These are phyloP conservation scores for Pipa parva DNA, from an alignment of 2,113 vertebrate species.

Conservation along the genomic window DNA sequence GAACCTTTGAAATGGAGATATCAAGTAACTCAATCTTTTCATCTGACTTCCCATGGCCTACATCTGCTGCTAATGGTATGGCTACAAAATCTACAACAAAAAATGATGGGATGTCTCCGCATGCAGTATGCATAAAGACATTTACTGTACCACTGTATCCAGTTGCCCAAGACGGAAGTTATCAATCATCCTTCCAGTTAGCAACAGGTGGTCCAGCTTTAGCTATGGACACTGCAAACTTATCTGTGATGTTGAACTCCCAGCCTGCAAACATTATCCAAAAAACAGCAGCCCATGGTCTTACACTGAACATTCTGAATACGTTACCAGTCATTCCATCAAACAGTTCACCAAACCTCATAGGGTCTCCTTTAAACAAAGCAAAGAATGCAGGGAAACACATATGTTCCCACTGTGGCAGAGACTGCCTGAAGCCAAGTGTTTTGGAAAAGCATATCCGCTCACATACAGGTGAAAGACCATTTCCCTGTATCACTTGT, in stretches of 20 bases:
- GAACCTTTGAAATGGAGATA: conserved; percentile 54
- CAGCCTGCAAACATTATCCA: conserved; percentile 35
- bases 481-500: conserved; percentile 85
- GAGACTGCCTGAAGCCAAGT: conserved; percentile 95
- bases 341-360: conserved; percentile 42
- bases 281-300: conserved; percentile 63
- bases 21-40: conserved; percentile 23
- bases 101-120: conserved; percentile 37
- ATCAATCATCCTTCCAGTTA: conserved; percentile 48
- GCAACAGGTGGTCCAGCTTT: conserved; percentile 38
- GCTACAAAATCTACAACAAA: neutral
- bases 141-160: conserved; percentile 67
- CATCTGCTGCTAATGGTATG: neutral
- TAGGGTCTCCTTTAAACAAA: conserved; percentile 54
- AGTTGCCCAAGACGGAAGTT: conserved; percentile 51
- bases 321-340: conserved; percentile 64
- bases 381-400: conserved; percentile 75
- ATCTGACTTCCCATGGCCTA: conserved; percentile 5
- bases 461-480: conserved; percentile 92
- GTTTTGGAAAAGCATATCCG: conserved; percentile 94
- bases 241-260: conserved; percentile 61
- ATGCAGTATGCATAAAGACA: conserved; percentile 74
- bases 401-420: conserved; percentile 83
- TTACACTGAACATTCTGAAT: conserved; percentile 77
- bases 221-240: conserved; percentile 39